Evolutionary conservation across 2,888 invertebrate genomes (phyloP).

Genomic region (Eustalomyia histrio): DNA sequence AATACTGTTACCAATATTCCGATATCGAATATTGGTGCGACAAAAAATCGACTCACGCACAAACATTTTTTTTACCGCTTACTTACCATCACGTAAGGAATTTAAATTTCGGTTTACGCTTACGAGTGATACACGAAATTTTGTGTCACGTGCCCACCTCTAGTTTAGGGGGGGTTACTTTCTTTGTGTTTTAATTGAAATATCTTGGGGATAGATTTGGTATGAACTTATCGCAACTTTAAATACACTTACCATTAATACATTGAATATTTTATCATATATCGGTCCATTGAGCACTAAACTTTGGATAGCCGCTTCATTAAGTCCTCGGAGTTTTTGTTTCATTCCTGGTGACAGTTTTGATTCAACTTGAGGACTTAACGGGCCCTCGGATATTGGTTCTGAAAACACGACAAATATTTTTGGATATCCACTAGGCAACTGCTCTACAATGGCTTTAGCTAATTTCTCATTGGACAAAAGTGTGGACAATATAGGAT

Average conservation of each 20-base stretch:
- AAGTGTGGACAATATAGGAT: slow-evolving; percentile 71
- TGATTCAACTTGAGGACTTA: slow-evolving; percentile 68
- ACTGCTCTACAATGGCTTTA: slow-evolving; percentile 68
- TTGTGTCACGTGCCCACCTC: too few species aligned
- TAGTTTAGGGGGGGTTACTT: too few species aligned
- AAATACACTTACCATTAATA: slow-evolving; percentile 79
- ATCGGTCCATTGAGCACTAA: slow-evolving; percentile 82
- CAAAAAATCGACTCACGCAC: too few species aligned
- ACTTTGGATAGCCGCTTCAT: slow-evolving; percentile 82
- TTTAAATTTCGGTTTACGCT: too few species aligned
- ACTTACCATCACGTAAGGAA: too few species aligned
- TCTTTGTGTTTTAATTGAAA: too few species aligned
- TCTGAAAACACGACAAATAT: slow-evolving; percentile 75
- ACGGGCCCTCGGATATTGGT: slow-evolving; percentile 70
- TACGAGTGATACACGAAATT: too few species aligned
- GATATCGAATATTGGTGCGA: too few species aligned
- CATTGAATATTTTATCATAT: slow-evolving; percentile 82
- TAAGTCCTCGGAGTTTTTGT: slow-evolving; percentile 81
- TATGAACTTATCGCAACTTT: background rate
- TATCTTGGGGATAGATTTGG: too few species aligned
- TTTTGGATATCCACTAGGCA: slow-evolving; percentile 69
- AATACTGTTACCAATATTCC: too few species aligned
- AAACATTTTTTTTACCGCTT: too few species aligned
- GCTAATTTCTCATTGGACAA: slow-evolving; percentile 72
- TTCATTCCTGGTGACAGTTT: slow-evolving; percentile 68